Conservation (phyloP, 2,888 invertebrate species). For the Acrobasis repandana region DNA sequence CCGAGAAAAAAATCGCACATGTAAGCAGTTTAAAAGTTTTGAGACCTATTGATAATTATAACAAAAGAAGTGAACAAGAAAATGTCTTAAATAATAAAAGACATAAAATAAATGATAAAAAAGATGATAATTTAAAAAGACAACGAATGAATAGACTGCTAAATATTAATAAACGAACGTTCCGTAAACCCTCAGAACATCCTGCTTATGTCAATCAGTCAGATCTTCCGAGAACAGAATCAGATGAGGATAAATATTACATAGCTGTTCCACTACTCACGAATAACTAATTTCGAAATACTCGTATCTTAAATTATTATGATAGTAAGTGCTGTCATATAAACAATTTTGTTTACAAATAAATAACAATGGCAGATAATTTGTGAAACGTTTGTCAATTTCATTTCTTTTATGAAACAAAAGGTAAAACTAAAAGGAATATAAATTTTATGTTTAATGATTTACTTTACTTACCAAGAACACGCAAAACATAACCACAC, state of each 20-base stretch:
- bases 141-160: not conserved
- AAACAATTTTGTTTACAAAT: slow-evolving; percentile 8
- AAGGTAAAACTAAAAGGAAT: not conserved
- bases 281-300: slow-evolving; percentile 36
- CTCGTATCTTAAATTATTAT: slow-evolving; percentile 9
- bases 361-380: not conserved
- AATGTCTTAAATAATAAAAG: not conserved
- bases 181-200: slow-evolving; percentile 21
- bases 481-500: slow-evolving; percentile 27
- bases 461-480: slow-evolving; percentile 21
- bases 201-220: slow-evolving; percentile 28
- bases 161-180: slow-evolving; percentile 10
- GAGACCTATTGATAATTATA: not conserved
- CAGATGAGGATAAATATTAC: slow-evolving; percentile 45
- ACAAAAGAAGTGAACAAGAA: not conserved
- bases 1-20: not conserved
- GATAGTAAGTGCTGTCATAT: not conserved
- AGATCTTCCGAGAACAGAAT: slow-evolving; percentile 16
- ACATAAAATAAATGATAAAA: not conserved
- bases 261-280: slow-evolving; percentile 57
- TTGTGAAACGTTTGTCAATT: not conserved
- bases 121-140: slow-evolving; percentile 2
- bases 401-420: not conserved
- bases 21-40: not conserved
- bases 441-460: not conserved